Evolutionary conservation across 2,113 vertebrate genomes (phyloP).

Genomic region (Dromiciops gliroides): DNA sequence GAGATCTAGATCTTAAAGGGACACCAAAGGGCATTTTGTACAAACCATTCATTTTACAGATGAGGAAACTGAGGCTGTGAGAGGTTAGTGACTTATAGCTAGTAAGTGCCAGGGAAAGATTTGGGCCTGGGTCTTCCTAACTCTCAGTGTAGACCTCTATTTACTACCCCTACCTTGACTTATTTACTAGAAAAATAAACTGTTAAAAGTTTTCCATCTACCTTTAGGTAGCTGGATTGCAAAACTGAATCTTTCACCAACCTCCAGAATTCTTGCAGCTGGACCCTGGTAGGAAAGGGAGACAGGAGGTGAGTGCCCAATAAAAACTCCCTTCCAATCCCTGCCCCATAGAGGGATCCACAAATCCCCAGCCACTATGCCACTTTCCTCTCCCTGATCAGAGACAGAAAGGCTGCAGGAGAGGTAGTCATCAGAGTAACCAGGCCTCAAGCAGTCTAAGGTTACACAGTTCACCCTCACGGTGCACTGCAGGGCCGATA

Average conservation of each 20-base stretch:
- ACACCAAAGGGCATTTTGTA: not conserved
- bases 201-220: not conserved
- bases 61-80: not conserved
- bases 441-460: not conserved
- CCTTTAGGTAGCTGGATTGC: not conserved
- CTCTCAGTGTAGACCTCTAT: not conserved
- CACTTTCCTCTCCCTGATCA: not conserved
- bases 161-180: not conserved
- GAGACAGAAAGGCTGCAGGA: not conserved
- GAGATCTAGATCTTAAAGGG: not conserved
- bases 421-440: not conserved
- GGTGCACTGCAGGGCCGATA: not conserved
- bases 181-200: constrained; percentile 26
- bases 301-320: not conserved
- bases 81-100: not conserved
- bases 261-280: not conserved
- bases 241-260: not conserved
- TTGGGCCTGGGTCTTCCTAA: not conserved
- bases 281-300: not conserved
- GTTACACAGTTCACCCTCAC: not conserved
- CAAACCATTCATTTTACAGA: not conserved
- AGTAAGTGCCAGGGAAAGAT: not conserved
- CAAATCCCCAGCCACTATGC: not conserved
- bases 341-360: not conserved
- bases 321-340: not conserved